These are phyloP conservation scores for Prostheceraeus crozeri DNA, from an alignment of 2,888 invertebrate species.

Conservation along the genomic window DNA sequence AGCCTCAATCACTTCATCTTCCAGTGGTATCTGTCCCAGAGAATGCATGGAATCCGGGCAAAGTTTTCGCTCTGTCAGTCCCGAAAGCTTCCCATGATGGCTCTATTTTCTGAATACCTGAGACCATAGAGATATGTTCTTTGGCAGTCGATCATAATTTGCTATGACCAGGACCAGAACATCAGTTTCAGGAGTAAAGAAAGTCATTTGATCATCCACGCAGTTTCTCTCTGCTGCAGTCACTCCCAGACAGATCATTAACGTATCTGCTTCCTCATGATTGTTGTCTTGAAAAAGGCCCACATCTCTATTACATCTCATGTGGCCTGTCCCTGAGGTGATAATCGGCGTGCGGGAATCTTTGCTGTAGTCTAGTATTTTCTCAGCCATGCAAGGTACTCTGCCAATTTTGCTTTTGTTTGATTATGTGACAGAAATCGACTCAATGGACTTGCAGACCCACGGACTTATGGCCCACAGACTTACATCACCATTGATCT, in stretches of 20 bases:
- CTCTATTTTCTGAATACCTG: not conserved
- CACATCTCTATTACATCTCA: conserved; percentile 29
- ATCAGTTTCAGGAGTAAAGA: conserved; percentile 21
- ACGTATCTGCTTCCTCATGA: conserved; percentile 26
- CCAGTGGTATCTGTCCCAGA: conserved; percentile 36
- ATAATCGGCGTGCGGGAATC: conserved; percentile 29
- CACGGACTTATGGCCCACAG: no score
- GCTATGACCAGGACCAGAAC: conserved; percentile 23
- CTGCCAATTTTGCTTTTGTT: conserved; percentile 33
- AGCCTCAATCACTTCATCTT: conserved; percentile 3
- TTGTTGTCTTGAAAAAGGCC: conserved; percentile 22
- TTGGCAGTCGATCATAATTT: conserved; percentile 17
- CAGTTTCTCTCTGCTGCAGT: conserved; percentile 27
- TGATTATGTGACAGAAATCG: conserved; percentile 38
- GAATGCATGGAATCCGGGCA: conserved; percentile 25
- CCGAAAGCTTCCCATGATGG: conserved; percentile 18
- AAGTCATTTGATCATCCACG: conserved; percentile 3
- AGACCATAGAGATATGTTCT: conserved; percentile 14
- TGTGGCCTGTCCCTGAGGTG: conserved; percentile 33
- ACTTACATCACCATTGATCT: conserved; percentile 40
- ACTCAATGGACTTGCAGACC: conserved; percentile 33
- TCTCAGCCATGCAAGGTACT: conserved; percentile 38
- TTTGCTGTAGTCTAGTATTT: conserved; percentile 35
- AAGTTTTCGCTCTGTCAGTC: conserved; percentile 5
- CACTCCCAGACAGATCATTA: conserved; percentile 26